Evolutionary conservation across 2,797 vertebrate species (phyloP).

Genomic region (Diplodus sargus): DNA sequence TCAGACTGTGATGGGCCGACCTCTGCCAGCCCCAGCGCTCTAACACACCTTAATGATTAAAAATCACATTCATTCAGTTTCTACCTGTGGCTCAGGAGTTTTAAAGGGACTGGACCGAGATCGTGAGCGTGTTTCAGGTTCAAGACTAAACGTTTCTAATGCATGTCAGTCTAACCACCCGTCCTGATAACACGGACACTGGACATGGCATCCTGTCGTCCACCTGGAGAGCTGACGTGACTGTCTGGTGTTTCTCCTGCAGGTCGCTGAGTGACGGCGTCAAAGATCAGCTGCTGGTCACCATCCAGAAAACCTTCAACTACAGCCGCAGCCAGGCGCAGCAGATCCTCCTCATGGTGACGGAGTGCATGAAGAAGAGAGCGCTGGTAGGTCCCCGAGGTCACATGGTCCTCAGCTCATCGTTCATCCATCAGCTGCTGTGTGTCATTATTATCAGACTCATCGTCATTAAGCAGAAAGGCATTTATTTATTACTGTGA

Average conservation of each 20-base stretch:
- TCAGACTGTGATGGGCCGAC: too few relatives aligned
- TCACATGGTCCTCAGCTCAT: too few relatives aligned
- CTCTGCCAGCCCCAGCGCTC: too few relatives aligned
- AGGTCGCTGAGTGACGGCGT: constrained; percentile 91
- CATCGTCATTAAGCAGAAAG: neutral
- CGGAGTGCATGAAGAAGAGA: constrained; percentile 97
- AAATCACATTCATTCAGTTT: too few relatives aligned
- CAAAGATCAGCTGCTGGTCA: constrained; percentile 94
- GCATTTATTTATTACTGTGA: neutral
- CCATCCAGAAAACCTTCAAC: constrained; percentile 98
- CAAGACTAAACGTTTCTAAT: too few relatives aligned
- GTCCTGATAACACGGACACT: too few relatives aligned
- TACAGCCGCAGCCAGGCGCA: constrained; percentile 91
- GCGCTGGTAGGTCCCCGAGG: constrained; percentile 87
- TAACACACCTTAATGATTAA: too few relatives aligned
- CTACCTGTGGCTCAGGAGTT: too few relatives aligned
- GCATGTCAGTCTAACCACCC: too few relatives aligned
- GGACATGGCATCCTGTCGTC: too few relatives aligned
- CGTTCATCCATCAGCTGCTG: neutral
- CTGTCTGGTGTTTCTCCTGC: neutral
- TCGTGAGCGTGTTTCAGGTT: neutral
- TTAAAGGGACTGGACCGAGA: too few relatives aligned
- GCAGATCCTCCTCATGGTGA: constrained; percentile 92
- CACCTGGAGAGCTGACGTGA: neutral
- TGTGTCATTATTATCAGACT: constrained; percentile 1